Evolutionary conservation across 2,888 invertebrate species (phyloP), one percentile per base, ranked within the genome.

Genomic region (Protonemura montana): DNA sequence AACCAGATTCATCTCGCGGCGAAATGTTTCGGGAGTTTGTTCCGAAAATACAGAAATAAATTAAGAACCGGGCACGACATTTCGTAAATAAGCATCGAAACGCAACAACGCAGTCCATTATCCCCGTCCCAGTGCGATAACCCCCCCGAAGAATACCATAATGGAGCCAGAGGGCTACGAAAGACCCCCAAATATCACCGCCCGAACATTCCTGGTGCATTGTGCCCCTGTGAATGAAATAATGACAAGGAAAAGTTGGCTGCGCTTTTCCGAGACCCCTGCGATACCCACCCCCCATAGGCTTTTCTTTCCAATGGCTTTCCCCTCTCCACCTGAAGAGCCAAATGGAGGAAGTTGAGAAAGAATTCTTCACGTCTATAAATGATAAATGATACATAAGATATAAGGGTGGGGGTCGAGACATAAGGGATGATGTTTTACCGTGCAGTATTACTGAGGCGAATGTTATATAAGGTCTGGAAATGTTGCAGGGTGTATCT

Each of bases 161-260:
- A 59, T 59, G 21, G 59, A 59, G 6, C 59, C 59, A 10, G 59
- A 59, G 21, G 59, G 59, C 13, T 21, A 59, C 1, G 35, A 10
- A 35, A 35, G 35, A 35, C 35, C 5, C 35, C 35, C 35, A 2
- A 59, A 59, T 59, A 59, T 59, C 21, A 13, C 59, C 59, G 2
- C 59, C 16, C 59, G 59, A 59, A 21, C 59, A 59, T 59, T 59
- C 59, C 59, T 59, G 59, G 16, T 59, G 59, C 59, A 21, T 59
- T 59, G 59, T 59, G 59, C 59, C 59, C 59, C 7, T 21, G 35
- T 59, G 59, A 59, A 59, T 59, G 59, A 21, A 59, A 59, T 59
- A 59, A 59, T 59, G 59, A 59, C 59, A 59, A 59, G 6, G 59
- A 59, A 59, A 59, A 59, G 59, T 59, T 59, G 59, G 59, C 59